Evolutionary conservation across 1,140 invertebrate species (phyloP), one percentile per base, ranked within the genome.

Genomic region (Goniozus legneri): DNA sequence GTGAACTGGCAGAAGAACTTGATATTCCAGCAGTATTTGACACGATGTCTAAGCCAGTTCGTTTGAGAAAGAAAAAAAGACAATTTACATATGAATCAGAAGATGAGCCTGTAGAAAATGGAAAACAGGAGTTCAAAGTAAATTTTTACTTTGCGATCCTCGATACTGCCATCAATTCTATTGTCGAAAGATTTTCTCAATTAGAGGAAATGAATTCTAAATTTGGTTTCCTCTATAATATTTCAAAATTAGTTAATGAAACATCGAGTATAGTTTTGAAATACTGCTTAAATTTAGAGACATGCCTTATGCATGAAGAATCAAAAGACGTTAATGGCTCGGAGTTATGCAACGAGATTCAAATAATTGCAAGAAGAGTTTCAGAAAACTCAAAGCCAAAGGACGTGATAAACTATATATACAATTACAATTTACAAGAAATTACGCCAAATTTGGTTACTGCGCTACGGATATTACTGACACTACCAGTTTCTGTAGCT

Each of bases 401-500:
- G n/a, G n/a, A 36, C n/a, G 35, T 55, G 36, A 39, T 51, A 30
- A 47, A 51, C 16, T 51, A 47, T 39, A 54, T 54, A 34, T 40
- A 42, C 32, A 12, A 54, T 34, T 33, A 31, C 15, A 37, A 54
- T 39, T 38, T 51, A 44, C 19, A 55, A 12, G 48, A 50, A 41
- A 13, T 55, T 21, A 51, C 50, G 40, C 44, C 41, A 47, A 55
- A 51, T 47, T 20, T 47, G 44, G 47, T 40, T 27, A 55, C 47
- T 46, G 43, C 40, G 10, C 24, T 53, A 8, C 27, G 51, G 22
- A 53, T 53, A 40, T 53, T 48, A 24, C 14, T 46, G 30, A 52
- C 24, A 27, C 6, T 27, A 27, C 24, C 53, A 43, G 43, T 65
- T 13, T 44, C 57, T 20, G 57, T 62, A 33, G 52, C 57, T 13